These are phyloP conservation scores for Podotricha telesiphe DNA, from an alignment of 2,888 invertebrate species.

Conservation along the genomic window DNA sequence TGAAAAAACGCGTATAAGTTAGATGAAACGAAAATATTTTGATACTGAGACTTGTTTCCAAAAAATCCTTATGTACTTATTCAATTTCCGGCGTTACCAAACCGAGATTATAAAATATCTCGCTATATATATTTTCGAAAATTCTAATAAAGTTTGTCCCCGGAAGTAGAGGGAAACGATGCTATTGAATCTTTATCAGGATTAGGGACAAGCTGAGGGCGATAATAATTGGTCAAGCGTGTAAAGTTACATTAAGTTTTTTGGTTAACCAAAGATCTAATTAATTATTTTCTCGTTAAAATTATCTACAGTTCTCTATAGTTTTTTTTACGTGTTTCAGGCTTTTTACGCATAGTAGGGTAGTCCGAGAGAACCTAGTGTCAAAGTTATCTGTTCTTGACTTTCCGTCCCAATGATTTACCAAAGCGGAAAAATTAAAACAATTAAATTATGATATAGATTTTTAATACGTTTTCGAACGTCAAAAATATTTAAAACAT, in stretches of 20 bases:
- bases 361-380: too few species aligned
- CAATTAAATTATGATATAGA: too few species aligned
- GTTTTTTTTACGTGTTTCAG: too few species aligned
- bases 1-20: neutral
- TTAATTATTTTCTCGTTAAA: neutral
- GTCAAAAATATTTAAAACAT: neutral
- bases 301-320: neutral
- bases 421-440: too few species aligned
- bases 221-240: conserved; percentile 37
- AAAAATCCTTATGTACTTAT: conserved; percentile 26
- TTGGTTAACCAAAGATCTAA: conserved; percentile 20
- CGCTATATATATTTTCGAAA: conserved; percentile 32
- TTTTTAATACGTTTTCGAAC: neutral
- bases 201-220: conserved; percentile 27
- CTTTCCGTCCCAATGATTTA: too few species aligned
- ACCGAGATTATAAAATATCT: conserved; percentile 24
- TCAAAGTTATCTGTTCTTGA: too few species aligned
- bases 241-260: conserved; percentile 25
- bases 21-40: conserved; percentile 15
- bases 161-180: conserved; percentile 40
- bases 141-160: conserved; percentile 38
- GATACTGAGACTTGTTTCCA: conserved; percentile 7
- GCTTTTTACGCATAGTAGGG: too few species aligned
- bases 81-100: conserved; percentile 21
- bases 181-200: conserved; percentile 43